Conservation (phyloP, 92 coral and sea anemone species). For the Meandrina meandrites region DNA sequence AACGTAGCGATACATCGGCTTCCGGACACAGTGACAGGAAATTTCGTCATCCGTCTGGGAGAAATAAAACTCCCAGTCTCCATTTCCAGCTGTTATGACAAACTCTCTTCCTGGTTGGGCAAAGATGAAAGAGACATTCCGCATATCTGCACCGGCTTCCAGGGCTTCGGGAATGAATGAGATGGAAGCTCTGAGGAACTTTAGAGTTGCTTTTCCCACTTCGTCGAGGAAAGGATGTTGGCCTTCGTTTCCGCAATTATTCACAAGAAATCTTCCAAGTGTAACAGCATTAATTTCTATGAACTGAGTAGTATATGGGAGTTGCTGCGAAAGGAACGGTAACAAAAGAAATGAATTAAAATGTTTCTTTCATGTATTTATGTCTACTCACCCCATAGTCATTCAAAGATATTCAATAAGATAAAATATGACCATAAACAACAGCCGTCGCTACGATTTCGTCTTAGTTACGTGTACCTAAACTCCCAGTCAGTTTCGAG, state of each 20-base stretch:
- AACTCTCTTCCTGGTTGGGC: slow-evolving; percentile 3
- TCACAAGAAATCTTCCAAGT: not conserved
- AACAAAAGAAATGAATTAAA: too few relatives aligned
- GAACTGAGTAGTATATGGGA: not conserved
- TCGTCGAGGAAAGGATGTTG: not conserved
- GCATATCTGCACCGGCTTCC: not conserved
- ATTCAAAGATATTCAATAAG: too few relatives aligned
- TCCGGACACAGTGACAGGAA: not conserved
- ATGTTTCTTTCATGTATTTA: too few relatives aligned
- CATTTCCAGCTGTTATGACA: not conserved
- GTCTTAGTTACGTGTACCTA: too few relatives aligned
- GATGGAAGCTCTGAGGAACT: not conserved
- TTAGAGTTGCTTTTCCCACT: not conserved
- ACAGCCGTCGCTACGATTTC: too few relatives aligned
- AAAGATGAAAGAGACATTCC: not conserved
- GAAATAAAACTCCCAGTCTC: slow-evolving; percentile 24
- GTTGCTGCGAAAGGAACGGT: not conserved
- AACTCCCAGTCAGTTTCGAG: too few relatives aligned
- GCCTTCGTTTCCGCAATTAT: slow-evolving; percentile 11
- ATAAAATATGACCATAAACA: too few relatives aligned
- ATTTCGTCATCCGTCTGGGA: not conserved
- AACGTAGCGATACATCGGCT: not conserved
- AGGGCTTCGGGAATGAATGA: not conserved
- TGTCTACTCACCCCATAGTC: too few relatives aligned
- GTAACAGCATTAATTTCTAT: not conserved